phyloP scores from a whole-genome alignment of 2,113 vertebrate genomes.

The Carassius auratus region DNA sequence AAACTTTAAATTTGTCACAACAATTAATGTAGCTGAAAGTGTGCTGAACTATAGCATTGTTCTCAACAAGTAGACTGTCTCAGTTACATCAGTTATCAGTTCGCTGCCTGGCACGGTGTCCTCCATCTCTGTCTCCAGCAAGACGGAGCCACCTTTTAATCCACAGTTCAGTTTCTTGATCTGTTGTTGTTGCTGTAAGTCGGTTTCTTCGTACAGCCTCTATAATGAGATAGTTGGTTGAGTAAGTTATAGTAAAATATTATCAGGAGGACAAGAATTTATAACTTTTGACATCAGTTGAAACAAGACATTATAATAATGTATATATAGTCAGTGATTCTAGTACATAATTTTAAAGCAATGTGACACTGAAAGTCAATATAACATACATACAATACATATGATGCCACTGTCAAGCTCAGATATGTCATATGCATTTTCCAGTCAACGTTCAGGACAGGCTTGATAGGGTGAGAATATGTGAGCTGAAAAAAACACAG shows the following conservation, averaged over 20 bases:
- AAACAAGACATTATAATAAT: constrained; percentile 7
- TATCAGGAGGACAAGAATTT: constrained; percentile 10
- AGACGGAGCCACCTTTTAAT: constrained; percentile 37
- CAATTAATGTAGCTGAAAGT: constrained; percentile 5
- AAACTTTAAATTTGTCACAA: constrained; percentile 3
- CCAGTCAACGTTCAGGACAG: constrained; percentile 1
- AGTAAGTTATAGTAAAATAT: background rate
- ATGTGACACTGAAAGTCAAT: constrained; percentile 17
- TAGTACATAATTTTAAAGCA: constrained; percentile 11
- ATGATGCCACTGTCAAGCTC: background rate
- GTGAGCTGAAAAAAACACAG: background rate
- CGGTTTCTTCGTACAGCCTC: constrained; percentile 23
- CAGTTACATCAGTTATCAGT: constrained; percentile 1
- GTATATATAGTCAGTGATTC: constrained; percentile 14
- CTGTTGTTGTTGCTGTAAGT: constrained; percentile 22
- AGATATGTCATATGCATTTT: background rate
- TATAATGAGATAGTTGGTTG: constrained; percentile 34
- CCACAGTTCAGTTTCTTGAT: constrained; percentile 30
- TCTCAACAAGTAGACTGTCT: constrained; percentile 1
- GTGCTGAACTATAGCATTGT: constrained; percentile 4
- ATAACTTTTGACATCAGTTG: constrained; percentile 6
- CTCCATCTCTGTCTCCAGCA: constrained; percentile 32
- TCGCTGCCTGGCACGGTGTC: constrained; percentile 14
- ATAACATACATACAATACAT: background rate
- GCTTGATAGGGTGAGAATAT: background rate